Base-by-base conservation (phyloP, 2,888 invertebrate species). In the Epinotia bilunana region DNA sequence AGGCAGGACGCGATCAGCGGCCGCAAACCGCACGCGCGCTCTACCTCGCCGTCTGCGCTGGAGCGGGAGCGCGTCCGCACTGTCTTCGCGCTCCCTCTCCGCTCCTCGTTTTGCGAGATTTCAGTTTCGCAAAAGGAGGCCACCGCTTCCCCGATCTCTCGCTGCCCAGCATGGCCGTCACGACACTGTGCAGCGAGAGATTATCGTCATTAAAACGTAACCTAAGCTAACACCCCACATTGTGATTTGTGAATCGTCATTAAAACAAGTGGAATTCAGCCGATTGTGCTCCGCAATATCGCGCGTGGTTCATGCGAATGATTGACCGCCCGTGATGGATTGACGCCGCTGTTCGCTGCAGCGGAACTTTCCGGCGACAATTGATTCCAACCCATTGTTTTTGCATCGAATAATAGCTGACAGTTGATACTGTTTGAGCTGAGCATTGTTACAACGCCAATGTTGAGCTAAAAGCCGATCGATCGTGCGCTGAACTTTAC, bases 361-460 rank as follows among this genome's bases (percentile, higher is more conserved):
- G 12, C 5, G 53, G 46, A 49, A 23, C 72, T 33, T 13, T n/a
- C 60, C n/a, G 68, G 28, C 46, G 46, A 57, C 39, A 69, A 74
- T 68, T 69, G 28, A 69, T 69, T 65, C 64, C 61, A n/a, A 18
- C 57, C 73, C 58, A 33, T 63, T 63, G 68, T 69, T 69, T 57
- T 58, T 18, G 62, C 73, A 7, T 7, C 13, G 53, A 23, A 63
- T 68, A 64, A 67, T 60, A 18, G 12, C 68, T 39, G 62, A 33
- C 64, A 57, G 60, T 33, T 49, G 62, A 53, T 28, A 61, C 60
- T 58, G 65, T 18, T n/a, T 53, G n/a, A 60, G 58, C 53, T n/a
- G n/a, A 60, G 58, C 18, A 43, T 46, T 28, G 57, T 55, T 28
- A 23, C 9, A 28, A 11, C 49, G 16, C 49, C 33, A 46, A 12